Evolutionary conservation across 2,888 invertebrate genomes (phyloP).

Genomic region (Zonitis immaculata): DNA sequence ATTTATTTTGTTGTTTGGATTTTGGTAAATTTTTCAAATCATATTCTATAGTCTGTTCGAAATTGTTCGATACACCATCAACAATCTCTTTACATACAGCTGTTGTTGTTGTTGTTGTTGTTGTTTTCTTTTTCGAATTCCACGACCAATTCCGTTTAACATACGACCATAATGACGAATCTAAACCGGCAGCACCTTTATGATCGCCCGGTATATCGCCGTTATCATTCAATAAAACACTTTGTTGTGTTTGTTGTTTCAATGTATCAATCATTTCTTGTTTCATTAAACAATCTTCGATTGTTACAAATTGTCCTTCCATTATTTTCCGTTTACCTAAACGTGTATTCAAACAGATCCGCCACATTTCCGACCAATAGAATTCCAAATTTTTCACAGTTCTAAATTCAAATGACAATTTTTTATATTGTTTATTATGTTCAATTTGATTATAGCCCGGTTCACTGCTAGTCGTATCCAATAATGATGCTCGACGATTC

Average conservation of each 20-base stretch:
- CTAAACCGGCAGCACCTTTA: slow-evolving; percentile 67
- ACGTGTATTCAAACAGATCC: slow-evolving; percentile 62
- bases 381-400: slow-evolving; percentile 54
- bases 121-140: slow-evolving; percentile 21
- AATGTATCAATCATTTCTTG: slow-evolving; percentile 48
- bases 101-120: background rate
- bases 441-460: slow-evolving; percentile 59
- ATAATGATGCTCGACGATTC: slow-evolving; percentile 57
- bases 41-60: too few relatives aligned
- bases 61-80: too few relatives aligned
- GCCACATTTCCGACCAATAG: slow-evolving; percentile 67
- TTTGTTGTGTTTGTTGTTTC: slow-evolving; percentile 46
- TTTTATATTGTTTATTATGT: slow-evolving; percentile 56
- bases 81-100: too few relatives aligned
- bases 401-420: slow-evolving; percentile 54
- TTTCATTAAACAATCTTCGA: slow-evolving; percentile 52
- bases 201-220: slow-evolving; percentile 68
- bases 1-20: background rate
- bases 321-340: slow-evolving; percentile 49
- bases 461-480: slow-evolving; percentile 62
- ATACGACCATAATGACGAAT: slow-evolving; percentile 64
- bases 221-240: slow-evolving; percentile 47
- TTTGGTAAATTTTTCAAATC: slow-evolving; percentile 9
- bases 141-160: slow-evolving; percentile 63
- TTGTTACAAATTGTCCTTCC: slow-evolving; percentile 44